Percentiles rank a stretch among this genome's conserved stretches.
phyloP scores from a whole-genome alignment of 2,797 vertebrate genomes.

The Crossoptilon crossoptilon region DNA sequence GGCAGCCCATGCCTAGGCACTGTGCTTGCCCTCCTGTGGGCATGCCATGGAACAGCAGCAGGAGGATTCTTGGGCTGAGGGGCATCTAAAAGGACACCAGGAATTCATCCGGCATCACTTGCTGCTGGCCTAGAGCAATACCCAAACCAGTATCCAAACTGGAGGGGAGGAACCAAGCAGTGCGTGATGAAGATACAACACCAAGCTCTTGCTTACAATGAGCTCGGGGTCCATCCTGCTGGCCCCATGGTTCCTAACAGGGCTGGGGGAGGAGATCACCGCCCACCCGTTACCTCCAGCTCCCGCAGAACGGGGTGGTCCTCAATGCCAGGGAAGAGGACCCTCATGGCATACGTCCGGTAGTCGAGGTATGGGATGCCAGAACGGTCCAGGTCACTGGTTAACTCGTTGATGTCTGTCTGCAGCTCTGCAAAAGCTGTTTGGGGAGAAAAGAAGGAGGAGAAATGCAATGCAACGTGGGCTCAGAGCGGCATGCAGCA shows the following conservation, averaged over 20 bases:
- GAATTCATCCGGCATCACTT: neutral
- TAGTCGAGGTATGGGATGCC: constrained; percentile 96
- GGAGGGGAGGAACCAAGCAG: neutral
- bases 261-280: neutral
- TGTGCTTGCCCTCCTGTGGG: constrained; percentile 47
- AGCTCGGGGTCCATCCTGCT: neutral
- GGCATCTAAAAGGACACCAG: neutral
- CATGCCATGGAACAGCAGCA: neutral
- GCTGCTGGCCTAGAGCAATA: neutral
- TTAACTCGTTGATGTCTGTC: constrained; percentile 92
- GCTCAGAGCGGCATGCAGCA: neutral
- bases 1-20: neutral
- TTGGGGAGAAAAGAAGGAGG: neutral
- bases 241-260: neutral
- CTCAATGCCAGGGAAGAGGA: constrained; percentile 96
- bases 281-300: constrained; percentile 81
- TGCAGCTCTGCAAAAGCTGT: constrained; percentile 95
- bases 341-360: constrained; percentile 93
- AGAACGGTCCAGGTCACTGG: constrained; percentile 93
- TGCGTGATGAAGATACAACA: neutral
- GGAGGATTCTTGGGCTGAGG: neutral
- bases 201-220: neutral
- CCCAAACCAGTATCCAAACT: neutral
- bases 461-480: neutral
- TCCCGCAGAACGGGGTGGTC: constrained; percentile 93